Evolutionary conservation across 2,888 invertebrate genomes (phyloP), one percentile per base, ranked within the genome.

Genomic region (Eupithecia abbreviata): DNA sequence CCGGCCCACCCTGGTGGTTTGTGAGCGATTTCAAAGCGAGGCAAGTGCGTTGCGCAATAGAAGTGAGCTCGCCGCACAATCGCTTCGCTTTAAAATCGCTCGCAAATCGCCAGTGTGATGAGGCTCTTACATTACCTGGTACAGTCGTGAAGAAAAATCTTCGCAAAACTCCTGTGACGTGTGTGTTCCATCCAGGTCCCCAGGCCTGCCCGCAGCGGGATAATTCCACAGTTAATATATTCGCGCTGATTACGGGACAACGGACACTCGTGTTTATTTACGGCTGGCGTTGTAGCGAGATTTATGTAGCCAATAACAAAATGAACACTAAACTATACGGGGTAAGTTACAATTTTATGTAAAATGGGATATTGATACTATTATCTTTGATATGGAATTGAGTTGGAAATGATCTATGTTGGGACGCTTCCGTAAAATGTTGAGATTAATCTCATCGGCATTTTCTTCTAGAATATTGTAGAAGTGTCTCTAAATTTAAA

Each of bases 191-290:
- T 58, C 55, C 55, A 58, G 74, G 70, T 70, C 74, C 74, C 71
- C 72, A 75, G 75, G 77, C 74, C 73, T 76, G 83, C 86, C 85
- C 89, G 92, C 90, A 88, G 88, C 89, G 86, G 85, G 83, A 85
- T 92, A 92, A 93, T 93, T 90, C 90, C 89, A 86, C 89, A 88
- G 92, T 89, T 90, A 91, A 93, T 92, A 92, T 92, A 93, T 93
- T 88, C 90, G 88, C 90, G 88, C 89, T 92, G 93, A 93, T 93
- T 93, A 90, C 90, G 91, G 88, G 90, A 91, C 89, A 89, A 83
- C 85, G 84, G 82, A 85, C 85, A 85, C 87, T 84, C 84, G 82
- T 89, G 89, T 92, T 90, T 91, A 91, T 91, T 90, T 88, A 89
- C 86, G 83, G 87, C 86, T 66, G 65, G 62, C 71, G 30, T 68